Percentiles rank a stretch among this genome's conserved stretches.
Conservation (phyloP, 2,113 vertebrate species). For the Pedetes capensis region DNA sequence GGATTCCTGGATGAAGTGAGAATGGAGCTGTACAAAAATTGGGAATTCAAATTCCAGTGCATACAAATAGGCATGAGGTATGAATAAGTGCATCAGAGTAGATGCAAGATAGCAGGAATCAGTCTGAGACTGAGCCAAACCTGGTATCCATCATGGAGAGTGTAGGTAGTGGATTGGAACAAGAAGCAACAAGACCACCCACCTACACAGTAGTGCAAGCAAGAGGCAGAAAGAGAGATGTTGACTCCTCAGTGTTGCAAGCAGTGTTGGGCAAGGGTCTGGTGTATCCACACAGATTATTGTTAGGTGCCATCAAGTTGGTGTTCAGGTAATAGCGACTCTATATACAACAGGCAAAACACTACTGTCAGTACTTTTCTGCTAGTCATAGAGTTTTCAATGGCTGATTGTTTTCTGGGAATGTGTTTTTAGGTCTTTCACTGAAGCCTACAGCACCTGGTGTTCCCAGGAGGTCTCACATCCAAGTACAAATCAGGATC, state of each 20-base stretch:
- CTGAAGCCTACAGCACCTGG: too few species aligned
- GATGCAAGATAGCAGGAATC: too few species aligned
- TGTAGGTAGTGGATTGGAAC: not conserved
- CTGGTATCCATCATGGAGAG: not conserved
- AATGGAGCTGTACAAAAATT: not conserved
- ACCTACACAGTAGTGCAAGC: not conserved
- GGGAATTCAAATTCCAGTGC: not conserved
- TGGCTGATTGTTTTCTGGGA: too few species aligned
- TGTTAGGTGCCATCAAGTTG: too few species aligned
- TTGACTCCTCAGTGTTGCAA: not conserved
- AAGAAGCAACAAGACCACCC: not conserved
- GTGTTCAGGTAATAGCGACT: too few species aligned
- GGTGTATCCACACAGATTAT: too few species aligned
- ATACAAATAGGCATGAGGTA: accelerated
- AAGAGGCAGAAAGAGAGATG: not conserved
- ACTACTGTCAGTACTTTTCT: too few species aligned
- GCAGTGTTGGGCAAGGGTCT: not conserved
- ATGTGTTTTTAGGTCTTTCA: too few species aligned
- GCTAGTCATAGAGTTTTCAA: too few species aligned
- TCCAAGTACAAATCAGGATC: too few species aligned
- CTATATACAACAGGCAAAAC: too few species aligned
- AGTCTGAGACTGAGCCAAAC: not conserved
- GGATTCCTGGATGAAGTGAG: not conserved
- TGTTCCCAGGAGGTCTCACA: too few species aligned
- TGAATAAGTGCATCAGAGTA: not conserved